Evolutionary conservation across 2,888 invertebrate species (phyloP).

Genomic region (Cryptocheilus praepositus): DNA sequence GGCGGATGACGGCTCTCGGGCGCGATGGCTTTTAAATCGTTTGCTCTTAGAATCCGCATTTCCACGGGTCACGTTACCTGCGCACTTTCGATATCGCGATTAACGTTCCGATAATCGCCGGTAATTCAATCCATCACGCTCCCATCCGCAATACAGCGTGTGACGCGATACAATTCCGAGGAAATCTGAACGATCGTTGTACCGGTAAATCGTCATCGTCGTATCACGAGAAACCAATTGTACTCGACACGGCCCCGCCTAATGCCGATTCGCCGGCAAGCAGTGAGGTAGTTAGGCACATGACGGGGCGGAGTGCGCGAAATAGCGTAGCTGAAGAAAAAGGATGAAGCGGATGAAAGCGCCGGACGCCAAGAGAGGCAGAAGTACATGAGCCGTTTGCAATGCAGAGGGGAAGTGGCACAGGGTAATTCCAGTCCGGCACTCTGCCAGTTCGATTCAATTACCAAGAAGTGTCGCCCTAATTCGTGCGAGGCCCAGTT

Average conservation of each 20-base stretch:
- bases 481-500: slow-evolving; percentile 29
- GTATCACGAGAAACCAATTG: slow-evolving; percentile 8
- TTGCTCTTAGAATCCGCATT: no score
- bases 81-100: neutral
- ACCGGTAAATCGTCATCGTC: slow-evolving; percentile 13
- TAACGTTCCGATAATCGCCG: slow-evolving; percentile 13
- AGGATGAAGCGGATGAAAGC: no score
- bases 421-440: slow-evolving; percentile 14
- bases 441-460: slow-evolving; percentile 40
- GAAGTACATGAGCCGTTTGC: no score
- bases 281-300: no score
- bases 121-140: slow-evolving; percentile 45
- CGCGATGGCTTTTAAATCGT: no score
- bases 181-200: slow-evolving; percentile 4
- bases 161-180: neutral
- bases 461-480: slow-evolving; percentile 37
- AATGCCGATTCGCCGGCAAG: slow-evolving; percentile 1
- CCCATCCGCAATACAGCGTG: neutral
- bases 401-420: neutral
- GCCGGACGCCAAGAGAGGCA: no score
- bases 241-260: neutral
- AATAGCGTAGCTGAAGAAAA: no score
- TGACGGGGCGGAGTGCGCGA: no score
- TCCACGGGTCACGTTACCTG: no score
- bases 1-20: no score